Percentiles rank a stretch among this genome's conserved stretches.
Evolutionary conservation across 2,113 vertebrate genomes (phyloP).

Genomic region (Phyllostomus discolor): DNA sequence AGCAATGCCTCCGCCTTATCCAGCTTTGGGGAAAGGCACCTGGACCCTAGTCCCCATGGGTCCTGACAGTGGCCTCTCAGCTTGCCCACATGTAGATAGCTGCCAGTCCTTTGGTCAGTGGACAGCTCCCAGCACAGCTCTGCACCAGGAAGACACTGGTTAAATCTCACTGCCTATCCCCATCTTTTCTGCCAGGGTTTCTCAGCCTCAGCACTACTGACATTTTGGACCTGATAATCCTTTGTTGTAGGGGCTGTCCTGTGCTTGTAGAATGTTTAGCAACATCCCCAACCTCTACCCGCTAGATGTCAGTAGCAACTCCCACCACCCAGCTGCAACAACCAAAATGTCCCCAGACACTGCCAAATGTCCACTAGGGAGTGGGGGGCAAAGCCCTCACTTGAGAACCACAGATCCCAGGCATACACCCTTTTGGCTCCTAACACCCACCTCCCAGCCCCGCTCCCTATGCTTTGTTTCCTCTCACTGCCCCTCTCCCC

Average conservation of each 20-base stretch:
- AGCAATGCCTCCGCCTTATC: background rate
- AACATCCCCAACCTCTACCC: background rate
- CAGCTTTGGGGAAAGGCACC: background rate
- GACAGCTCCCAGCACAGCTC: background rate
- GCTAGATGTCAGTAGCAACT: background rate
- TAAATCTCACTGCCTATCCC: background rate
- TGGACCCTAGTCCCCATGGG: background rate
- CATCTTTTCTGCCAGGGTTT: background rate
- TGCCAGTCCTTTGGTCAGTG: rapidly evolving
- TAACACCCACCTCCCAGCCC: rapidly evolving
- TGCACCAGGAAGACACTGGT: background rate
- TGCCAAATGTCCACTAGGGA: background rate
- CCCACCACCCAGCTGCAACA: background rate
- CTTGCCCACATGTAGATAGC: too few species aligned
- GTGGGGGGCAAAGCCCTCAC: background rate
- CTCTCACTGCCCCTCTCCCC: background rate
- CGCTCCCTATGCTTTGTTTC: background rate
- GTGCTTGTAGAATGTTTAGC: background rate
- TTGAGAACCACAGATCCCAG: background rate
- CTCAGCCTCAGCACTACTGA: background rate
- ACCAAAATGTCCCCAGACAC: background rate
- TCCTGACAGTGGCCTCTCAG: background rate
- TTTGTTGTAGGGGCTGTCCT: background rate
- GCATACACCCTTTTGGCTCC: background rate
- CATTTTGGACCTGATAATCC: background rate